Conservation (phyloP, 2,888 invertebrate species). For the Himalopsyche kuldschensis region DNA sequence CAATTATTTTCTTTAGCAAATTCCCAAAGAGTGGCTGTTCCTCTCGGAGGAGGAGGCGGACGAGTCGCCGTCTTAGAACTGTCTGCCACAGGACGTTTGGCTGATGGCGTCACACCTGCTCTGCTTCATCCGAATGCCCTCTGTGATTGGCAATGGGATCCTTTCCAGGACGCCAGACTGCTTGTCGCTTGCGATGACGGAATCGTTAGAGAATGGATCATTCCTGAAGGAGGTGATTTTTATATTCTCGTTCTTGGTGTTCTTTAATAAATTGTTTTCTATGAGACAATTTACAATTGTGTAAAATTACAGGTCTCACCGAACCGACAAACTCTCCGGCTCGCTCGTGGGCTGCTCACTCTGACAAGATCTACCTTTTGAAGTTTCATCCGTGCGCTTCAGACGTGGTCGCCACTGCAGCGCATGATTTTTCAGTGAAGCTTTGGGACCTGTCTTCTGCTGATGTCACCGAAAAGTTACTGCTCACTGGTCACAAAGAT, state of each 20-base stretch:
- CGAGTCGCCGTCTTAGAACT: constrained; percentile 85
- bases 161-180: constrained; percentile 77
- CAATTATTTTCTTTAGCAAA: constrained; percentile 65
- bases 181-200: constrained; percentile 92
- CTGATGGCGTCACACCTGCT: constrained; percentile 83
- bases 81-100: constrained; percentile 68
- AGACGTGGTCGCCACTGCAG: constrained; percentile 84
- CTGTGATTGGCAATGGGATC: constrained; percentile 95
- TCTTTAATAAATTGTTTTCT: not conserved
- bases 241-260: not conserved
- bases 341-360: constrained; percentile 73
- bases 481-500: constrained; percentile 76
- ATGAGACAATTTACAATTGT: not conserved
- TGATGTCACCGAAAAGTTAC: constrained; percentile 57
- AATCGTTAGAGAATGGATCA: constrained; percentile 75
- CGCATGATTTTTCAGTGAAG: constrained; percentile 86
- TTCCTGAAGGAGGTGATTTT: constrained; percentile 66
- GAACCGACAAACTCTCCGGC: constrained; percentile 80
- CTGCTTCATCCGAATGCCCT: constrained; percentile 86
- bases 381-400: constrained; percentile 88
- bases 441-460: constrained; percentile 76
- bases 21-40: constrained; percentile 83
- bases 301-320: constrained; percentile 55
- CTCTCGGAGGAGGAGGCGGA: constrained; percentile 88
- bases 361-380: constrained; percentile 89